These are phyloP conservation scores for Melinaea menophilus DNA, from an alignment of 2,888 invertebrate species.

Conservation along the genomic window DNA sequence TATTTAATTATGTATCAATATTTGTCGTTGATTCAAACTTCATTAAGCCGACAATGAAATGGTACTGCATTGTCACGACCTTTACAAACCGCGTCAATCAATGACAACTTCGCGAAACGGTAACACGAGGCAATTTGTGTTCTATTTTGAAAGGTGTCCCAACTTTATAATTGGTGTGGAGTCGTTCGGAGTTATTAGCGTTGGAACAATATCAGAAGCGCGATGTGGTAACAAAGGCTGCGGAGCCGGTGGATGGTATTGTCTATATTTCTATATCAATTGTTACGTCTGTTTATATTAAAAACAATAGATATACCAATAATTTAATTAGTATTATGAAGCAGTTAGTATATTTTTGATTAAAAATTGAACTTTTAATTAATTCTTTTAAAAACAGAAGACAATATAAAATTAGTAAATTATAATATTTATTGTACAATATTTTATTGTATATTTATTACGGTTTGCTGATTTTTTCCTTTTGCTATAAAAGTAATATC, in stretches of 20 bases:
- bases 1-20: conserved; percentile 1
- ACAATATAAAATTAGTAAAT: no score
- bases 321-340: no score
- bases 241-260: neutral
- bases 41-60: conserved; percentile 19
- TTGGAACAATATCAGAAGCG: conserved; percentile 37
- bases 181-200: conserved; percentile 35
- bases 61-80: conserved; percentile 28
- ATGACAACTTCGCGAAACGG: conserved; percentile 30
- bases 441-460: no score
- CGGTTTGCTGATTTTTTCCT: no score
- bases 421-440: no score
- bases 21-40: conserved; percentile 3
- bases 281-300: neutral
- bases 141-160: conserved; percentile 38
- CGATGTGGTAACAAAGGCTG: conserved; percentile 14
- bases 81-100: conserved; percentile 37
- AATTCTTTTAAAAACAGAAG: no score
- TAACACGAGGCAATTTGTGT: conserved; percentile 35
- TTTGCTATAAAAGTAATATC: no score
- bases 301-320: no score
- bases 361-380: no score
- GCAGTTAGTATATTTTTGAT: no score
- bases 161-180: conserved; percentile 60
- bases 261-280: neutral